A percentile compares a stretch with the other conserved stretches of the same genome.
Evolutionary conservation across 2,113 vertebrate species (phyloP).

Genomic region (Vidua chalybeata): DNA sequence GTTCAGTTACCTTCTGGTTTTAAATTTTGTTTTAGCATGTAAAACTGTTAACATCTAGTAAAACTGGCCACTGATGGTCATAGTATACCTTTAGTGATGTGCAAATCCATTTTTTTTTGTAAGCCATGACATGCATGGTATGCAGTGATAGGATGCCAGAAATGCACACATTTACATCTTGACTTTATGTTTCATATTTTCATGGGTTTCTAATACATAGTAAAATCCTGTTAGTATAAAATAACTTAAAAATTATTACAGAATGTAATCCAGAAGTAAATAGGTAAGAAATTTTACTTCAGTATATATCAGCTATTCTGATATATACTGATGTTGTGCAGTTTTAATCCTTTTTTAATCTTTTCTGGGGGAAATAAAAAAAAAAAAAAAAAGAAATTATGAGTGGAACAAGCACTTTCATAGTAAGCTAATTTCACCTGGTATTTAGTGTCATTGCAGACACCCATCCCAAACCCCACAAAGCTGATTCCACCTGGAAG

Average conservation of each 20-base stretch:
- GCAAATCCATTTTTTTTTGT: not conserved
- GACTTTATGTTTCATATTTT: not conserved
- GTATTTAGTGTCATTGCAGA: not conserved
- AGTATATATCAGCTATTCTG: not conserved
- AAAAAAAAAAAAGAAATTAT: not conserved
- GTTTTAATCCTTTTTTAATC: not conserved
- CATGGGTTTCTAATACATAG: not conserved
- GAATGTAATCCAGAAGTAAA: not conserved
- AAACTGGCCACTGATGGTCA: not conserved
- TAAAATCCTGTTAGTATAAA: not conserved
- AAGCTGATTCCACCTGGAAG: slow-evolving; percentile 14
- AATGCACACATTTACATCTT: not conserved
- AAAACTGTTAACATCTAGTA: not conserved
- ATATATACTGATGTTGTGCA: not conserved
- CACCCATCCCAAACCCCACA: not conserved
- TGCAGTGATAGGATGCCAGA: not conserved
- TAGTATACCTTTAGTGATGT: not conserved
- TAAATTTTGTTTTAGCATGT: not conserved
- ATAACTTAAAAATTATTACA: not conserved
- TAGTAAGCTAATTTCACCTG: not conserved
- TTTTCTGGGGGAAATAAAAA: not conserved
- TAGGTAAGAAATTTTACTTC: not conserved
- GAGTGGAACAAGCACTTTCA: not conserved
- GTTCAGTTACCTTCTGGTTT: not conserved
- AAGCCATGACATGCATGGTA: not conserved